Evolutionary conservation across 1,140 invertebrate genomes (phyloP).

Genomic region (Drosophila tristis): DNA sequence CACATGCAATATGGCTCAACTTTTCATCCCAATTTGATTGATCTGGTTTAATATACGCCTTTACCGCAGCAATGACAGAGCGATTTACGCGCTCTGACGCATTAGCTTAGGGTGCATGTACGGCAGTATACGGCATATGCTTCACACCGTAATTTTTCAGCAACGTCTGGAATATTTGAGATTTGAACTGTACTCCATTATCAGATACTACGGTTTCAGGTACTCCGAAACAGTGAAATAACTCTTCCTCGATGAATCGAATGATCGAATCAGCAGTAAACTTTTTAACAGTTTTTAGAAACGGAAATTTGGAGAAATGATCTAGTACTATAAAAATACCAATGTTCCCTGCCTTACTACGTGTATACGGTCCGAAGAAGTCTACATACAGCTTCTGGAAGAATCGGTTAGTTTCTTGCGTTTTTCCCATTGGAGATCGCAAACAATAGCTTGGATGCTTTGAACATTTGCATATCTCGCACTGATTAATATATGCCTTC

Average conservation of each 20-base stretch:
- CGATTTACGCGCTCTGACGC: not conserved
- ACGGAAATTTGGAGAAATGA: not conserved
- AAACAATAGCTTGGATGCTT: not conserved
- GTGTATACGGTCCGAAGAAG: not conserved
- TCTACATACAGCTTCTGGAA: not conserved
- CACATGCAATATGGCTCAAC: not conserved
- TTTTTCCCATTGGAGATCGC: too few relatives aligned
- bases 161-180: too few relatives aligned
- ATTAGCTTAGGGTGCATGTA: constrained; percentile 10
- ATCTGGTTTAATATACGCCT: constrained; percentile 6
- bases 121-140: constrained; percentile 10
- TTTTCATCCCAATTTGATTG: constrained; percentile 13
- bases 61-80: not conserved
- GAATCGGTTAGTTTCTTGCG: too few relatives aligned
- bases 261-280: too few relatives aligned
- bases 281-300: too few relatives aligned
- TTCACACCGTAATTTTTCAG: not conserved
- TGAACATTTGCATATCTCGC: constrained; percentile 1
- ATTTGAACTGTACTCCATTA: too few relatives aligned
- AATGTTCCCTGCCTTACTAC: constrained; percentile 4
- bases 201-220: too few relatives aligned
- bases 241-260: not conserved
- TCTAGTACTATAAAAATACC: constrained; percentile 11
- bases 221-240: not conserved
- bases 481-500: constrained; percentile 4